phyloP scores from a whole-genome alignment of 2,888 invertebrate genomes.

The Microctonus brassicae region DNA sequence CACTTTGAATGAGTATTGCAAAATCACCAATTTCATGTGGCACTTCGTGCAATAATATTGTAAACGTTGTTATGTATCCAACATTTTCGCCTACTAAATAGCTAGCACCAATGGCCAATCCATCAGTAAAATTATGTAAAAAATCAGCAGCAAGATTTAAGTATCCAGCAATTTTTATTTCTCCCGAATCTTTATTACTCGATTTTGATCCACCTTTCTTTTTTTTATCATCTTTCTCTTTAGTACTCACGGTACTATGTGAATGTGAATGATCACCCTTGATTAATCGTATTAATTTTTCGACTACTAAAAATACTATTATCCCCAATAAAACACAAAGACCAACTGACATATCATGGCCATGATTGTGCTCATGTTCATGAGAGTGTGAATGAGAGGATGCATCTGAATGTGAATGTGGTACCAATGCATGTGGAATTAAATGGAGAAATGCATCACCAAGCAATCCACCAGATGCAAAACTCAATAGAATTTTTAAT shows the following conservation, averaged over 20 bases:
- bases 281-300: conserved; percentile 90
- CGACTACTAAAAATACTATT: conserved; percentile 91
- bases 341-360: conserved; percentile 90
- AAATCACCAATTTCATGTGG: conserved; percentile 99
- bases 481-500: conserved; percentile 90
- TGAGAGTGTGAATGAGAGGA: conserved; percentile 71
- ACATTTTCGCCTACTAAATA: conserved; percentile 91
- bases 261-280: conserved; percentile 81
- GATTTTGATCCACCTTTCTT: conserved; percentile 28
- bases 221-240: conserved; percentile 41
- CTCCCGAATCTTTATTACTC: conserved; percentile 66
- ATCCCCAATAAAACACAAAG: conserved; percentile 95
- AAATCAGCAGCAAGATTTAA: conserved; percentile 98
- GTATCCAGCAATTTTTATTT: conserved; percentile 90
- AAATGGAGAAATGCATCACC: conserved; percentile 99
- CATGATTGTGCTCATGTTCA: conserved; percentile 59
- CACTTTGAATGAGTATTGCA: conserved; percentile 97
- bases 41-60: conserved; percentile 97
- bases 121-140: conserved; percentile 99
- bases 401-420: conserved; percentile 69
- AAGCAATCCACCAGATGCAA: conserved; percentile 94
- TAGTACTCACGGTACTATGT: conserved; percentile 54
- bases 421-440: conserved; percentile 93
- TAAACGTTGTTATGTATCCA: conserved; percentile 92
- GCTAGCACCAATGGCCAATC: conserved; percentile 98